Evolutionary conservation across 2,113 vertebrate genomes (phyloP).

Genomic region (Pardalotus punctatus): DNA sequence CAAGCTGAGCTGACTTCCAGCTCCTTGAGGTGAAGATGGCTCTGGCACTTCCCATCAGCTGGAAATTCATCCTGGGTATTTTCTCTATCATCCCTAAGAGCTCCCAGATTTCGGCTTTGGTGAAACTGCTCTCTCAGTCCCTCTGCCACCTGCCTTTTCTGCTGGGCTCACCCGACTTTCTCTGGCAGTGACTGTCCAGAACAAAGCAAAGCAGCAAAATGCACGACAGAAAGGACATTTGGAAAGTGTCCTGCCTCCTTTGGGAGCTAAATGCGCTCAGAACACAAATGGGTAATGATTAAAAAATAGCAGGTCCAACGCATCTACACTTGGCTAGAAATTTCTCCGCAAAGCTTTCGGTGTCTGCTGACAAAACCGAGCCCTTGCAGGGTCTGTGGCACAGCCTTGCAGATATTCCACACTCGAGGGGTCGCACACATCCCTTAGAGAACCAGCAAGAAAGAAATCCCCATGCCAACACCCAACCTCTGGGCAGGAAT

Average conservation of each 20-base stretch:
- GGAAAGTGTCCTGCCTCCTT: neutral
- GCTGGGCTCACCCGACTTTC: neutral
- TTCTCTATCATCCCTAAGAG: neutral
- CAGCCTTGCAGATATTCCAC: neutral
- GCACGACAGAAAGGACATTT: neutral
- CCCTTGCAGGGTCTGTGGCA: neutral
- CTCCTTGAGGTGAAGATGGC: neutral
- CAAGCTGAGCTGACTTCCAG: neutral
- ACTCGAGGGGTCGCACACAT: neutral
- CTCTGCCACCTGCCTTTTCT: neutral
- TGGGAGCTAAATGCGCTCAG: neutral
- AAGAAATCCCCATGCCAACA: slow-evolving; percentile 73
- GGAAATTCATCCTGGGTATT: neutral
- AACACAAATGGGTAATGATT: neutral
- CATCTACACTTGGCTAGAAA: neutral
- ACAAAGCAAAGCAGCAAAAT: neutral
- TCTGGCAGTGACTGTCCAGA: neutral
- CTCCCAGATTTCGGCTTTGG: neutral
- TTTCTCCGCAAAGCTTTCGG: neutral
- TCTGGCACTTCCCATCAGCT: neutral
- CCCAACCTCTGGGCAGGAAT: slow-evolving; percentile 47
- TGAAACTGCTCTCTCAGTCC: neutral
- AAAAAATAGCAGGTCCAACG: neutral
- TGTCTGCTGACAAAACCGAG: neutral
- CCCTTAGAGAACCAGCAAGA: neutral